Percentiles rank a stretch among this genome's conserved stretches.
Conservation (phyloP, 1,140 invertebrate genomes). For the Lordiphosa mommai region DNA sequence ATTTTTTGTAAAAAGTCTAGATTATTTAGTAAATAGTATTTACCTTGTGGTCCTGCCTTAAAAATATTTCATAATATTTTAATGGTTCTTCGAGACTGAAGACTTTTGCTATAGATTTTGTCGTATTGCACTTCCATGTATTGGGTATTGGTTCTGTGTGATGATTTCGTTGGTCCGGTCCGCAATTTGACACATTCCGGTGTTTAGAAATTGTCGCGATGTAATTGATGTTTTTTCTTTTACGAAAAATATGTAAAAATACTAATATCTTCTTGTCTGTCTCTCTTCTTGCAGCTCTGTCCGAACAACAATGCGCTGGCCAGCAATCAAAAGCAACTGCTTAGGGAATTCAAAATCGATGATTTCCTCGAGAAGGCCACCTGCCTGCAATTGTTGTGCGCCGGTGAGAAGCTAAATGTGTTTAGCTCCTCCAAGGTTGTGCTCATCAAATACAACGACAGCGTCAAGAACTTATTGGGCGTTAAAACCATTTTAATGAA, state of each 20-base stretch:
- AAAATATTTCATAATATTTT: too few species aligned
- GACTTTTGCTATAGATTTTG: too few species aligned
- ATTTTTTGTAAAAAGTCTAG: too few species aligned
- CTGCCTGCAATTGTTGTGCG: slow-evolving; percentile 88
- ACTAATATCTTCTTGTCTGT: neutral
- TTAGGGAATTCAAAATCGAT: slow-evolving; percentile 86
- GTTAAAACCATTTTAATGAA: slow-evolving; percentile 79
- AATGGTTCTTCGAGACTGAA: too few species aligned
- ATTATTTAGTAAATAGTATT: too few species aligned
- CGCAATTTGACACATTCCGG: too few species aligned
- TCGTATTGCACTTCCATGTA: too few species aligned
- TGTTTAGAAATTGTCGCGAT: too few species aligned
- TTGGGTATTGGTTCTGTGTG: too few species aligned
- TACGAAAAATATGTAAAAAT: slow-evolving; percentile 6
- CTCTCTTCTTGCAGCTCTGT: slow-evolving; percentile 39
- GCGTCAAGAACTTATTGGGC: slow-evolving; percentile 81
- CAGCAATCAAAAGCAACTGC: slow-evolving; percentile 83
- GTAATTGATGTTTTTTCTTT: too few species aligned
- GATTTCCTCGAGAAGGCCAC: slow-evolving; percentile 90
- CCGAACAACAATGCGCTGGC: slow-evolving; percentile 68
- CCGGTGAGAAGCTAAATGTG: slow-evolving; percentile 88
- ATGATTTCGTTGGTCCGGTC: too few species aligned
- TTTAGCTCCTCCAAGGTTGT: slow-evolving; percentile 87
- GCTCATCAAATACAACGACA: slow-evolving; percentile 90
- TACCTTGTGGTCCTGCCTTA: too few species aligned